Conservation (phyloP, 2,888 invertebrate species). For the Ochropleura plecta region DNA sequence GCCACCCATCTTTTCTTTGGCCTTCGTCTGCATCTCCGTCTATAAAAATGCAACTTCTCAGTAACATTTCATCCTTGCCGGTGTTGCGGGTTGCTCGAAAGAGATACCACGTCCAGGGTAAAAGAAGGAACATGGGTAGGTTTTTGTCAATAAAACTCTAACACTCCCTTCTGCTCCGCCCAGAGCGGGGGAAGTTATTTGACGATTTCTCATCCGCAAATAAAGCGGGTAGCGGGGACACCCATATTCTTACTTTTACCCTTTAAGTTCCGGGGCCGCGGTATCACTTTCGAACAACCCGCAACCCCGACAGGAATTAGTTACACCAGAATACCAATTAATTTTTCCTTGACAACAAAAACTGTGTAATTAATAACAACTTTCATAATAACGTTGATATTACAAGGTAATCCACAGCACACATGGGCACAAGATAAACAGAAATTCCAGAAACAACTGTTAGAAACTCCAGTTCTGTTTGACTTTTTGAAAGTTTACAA, state of each 20-base stretch:
- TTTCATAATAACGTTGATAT: slow-evolving; percentile 46
- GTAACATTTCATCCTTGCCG: too few species aligned
- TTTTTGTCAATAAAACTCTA: too few species aligned
- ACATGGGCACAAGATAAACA: slow-evolving; percentile 47
- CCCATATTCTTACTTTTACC: too few species aligned
- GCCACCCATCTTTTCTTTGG: neutral
- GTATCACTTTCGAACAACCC: too few species aligned
- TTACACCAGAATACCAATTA: neutral
- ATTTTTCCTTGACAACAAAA: slow-evolving; percentile 18
- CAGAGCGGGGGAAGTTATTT: too few species aligned
- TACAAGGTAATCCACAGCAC: slow-evolving; percentile 34
- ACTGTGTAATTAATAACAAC: slow-evolving; percentile 39
- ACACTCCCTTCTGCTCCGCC: too few species aligned
- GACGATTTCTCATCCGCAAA: too few species aligned
- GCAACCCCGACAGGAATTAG: neutral
- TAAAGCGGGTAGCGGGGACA: too few species aligned
- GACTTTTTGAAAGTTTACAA: slow-evolving; percentile 52
- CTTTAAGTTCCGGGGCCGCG: too few species aligned
- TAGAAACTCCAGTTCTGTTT: slow-evolving; percentile 50
- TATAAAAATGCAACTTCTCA: too few species aligned
- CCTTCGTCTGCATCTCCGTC: neutral
- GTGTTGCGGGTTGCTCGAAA: too few species aligned
- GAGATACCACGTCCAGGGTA: neutral
- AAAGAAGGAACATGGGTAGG: too few species aligned
- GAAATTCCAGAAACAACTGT: slow-evolving; percentile 49